These are phyloP conservation scores for Indri indri DNA, from an alignment of 2,113 vertebrate species.

Conservation along the genomic window DNA sequence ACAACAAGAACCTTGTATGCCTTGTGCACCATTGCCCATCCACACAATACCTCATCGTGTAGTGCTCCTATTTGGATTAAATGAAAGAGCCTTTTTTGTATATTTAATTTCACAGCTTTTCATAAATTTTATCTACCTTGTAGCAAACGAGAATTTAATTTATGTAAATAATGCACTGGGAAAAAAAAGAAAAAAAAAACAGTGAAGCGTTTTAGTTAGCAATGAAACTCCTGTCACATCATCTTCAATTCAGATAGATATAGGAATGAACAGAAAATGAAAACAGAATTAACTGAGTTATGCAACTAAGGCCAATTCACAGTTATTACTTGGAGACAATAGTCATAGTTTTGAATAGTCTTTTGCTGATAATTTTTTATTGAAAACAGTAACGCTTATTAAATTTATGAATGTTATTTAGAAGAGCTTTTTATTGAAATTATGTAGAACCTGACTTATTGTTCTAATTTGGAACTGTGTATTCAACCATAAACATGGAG, in stretches of 20 bases:
- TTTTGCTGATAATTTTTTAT: neutral
- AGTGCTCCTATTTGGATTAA: neutral
- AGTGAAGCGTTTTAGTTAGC: slow-evolving; percentile 18
- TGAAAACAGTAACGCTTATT: neutral
- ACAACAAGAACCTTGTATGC: neutral
- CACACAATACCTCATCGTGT: too few relatives aligned
- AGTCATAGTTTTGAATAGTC: neutral
- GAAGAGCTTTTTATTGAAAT: neutral
- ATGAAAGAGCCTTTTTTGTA: neutral
- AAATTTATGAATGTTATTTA: neutral
- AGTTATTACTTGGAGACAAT: slow-evolving; percentile 11
- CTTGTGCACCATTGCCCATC: neutral
- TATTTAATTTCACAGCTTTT: neutral
- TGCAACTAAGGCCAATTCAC: neutral
- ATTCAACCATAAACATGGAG: neutral
- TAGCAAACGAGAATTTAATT: neutral
- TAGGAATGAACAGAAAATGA: neutral
- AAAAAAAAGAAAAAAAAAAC: neutral
- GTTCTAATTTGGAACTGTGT: neutral
- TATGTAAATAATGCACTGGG: neutral
- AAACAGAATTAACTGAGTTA: slow-evolving; percentile 1
- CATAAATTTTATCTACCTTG: neutral
- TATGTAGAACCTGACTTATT: neutral
- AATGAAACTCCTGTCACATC: neutral
- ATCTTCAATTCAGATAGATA: slow-evolving; percentile 8